Evolutionary conservation across 2,797 vertebrate genomes (phyloP).

Genomic region (Fistularia commersonii): DNA sequence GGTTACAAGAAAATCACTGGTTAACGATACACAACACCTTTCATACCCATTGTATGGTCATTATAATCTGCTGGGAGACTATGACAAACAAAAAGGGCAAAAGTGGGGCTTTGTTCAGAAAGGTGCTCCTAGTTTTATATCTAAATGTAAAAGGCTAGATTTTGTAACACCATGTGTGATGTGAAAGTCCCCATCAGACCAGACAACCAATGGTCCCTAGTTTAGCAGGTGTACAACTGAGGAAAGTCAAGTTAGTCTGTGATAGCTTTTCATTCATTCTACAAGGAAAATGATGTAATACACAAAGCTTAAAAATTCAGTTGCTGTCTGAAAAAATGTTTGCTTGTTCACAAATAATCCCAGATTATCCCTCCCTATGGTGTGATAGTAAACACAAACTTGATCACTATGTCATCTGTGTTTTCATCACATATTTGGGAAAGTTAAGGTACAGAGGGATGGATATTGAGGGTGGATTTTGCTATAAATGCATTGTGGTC

Average conservation of each 20-base stretch:
- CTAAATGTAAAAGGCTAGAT: not conserved
- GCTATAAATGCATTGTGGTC: constrained; percentile 46
- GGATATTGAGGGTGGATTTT: constrained; percentile 5
- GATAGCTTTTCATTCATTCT: constrained; percentile 7
- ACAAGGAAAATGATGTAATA: constrained; percentile 14
- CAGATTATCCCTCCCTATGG: constrained; percentile 34
- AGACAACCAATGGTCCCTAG: constrained; percentile 22
- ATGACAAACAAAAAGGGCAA: not conserved
- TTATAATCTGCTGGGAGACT: not conserved
- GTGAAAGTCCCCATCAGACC: constrained; percentile 13
- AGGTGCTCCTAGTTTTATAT: not conserved
- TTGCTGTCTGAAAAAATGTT: constrained; percentile 30
- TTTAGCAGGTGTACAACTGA: constrained; percentile 1
- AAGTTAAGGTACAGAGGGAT: constrained; percentile 44
- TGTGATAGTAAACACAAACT: constrained; percentile 31
- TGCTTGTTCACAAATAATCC: constrained; percentile 54
- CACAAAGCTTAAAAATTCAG: constrained; percentile 26
- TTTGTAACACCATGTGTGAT: not conserved
- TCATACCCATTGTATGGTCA: not conserved
- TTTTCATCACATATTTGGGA: constrained; percentile 58
- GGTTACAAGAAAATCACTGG: no score
- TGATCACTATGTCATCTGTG: constrained; percentile 35
- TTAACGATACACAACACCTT: no score
- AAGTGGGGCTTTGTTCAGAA: not conserved
- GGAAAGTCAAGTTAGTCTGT: constrained; percentile 7